A percentile compares a stretch with the other conserved stretches of the same genome.
phyloP scores from a whole-genome alignment of 2,888 invertebrate species.

The Hecatera dysodea region DNA sequence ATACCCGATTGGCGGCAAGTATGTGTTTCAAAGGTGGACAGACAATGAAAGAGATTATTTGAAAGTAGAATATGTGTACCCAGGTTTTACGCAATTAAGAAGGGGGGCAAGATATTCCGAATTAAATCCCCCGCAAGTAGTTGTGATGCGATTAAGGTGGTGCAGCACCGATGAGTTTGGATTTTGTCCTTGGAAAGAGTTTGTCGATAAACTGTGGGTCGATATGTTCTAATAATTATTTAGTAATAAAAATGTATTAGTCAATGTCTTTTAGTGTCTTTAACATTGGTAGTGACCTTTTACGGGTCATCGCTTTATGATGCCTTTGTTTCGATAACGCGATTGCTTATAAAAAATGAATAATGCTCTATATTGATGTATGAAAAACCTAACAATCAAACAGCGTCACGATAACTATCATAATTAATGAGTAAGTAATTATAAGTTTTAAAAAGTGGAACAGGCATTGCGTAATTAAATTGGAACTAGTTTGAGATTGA shows the following conservation, averaged over 20 bases:
- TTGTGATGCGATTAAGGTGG: constrained; percentile 49
- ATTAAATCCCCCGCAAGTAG: constrained; percentile 44
- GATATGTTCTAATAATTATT: not conserved
- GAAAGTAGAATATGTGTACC: constrained; percentile 58
- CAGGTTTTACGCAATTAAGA: constrained; percentile 52
- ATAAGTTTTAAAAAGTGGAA: no score
- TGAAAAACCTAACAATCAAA: not conserved
- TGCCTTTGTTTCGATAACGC: not conserved
- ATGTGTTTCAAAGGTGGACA: constrained; percentile 62
- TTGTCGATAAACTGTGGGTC: constrained; percentile 42
- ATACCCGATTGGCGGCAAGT: constrained; percentile 56
- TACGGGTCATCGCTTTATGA: not conserved
- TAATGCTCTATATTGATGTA: not conserved
- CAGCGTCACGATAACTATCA: no score
- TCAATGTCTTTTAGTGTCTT: constrained; percentile 3
- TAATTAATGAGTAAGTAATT: no score
- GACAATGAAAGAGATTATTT: constrained; percentile 54
- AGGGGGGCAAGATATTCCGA: constrained; percentile 33
- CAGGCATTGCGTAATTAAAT: no score
- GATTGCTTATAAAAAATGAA: not conserved
- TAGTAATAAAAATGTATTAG: not conserved
- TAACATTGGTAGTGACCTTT: not conserved
- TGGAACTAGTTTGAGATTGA: no score
- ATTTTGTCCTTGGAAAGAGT: constrained; percentile 55
- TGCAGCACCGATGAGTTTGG: constrained; percentile 46